These are phyloP conservation scores for Nesoenas mayeri DNA, from an alignment of 2,113 vertebrate species.

Conservation along the genomic window DNA sequence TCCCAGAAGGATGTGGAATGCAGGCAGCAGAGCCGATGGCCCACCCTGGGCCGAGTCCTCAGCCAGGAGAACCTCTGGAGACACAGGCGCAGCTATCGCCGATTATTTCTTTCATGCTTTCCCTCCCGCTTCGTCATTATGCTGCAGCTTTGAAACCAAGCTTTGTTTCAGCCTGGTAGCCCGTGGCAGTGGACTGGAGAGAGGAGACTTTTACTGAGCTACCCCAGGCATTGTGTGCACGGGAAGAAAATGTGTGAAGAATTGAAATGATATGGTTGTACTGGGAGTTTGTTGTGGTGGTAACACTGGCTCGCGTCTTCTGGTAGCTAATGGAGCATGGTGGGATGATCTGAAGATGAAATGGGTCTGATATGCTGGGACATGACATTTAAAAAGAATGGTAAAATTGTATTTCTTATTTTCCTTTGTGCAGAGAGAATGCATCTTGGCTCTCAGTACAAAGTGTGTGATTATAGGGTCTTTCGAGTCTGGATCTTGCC, in stretches of 20 bases:
- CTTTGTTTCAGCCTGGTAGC: constrained; percentile 70
- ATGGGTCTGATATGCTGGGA: constrained; percentile 41
- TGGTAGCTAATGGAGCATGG: constrained; percentile 10
- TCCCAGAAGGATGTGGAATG: not conserved
- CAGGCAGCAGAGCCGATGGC: not conserved
- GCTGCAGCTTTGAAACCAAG: constrained; percentile 40
- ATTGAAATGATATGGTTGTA: constrained; percentile 65
- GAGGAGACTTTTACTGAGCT: constrained; percentile 45
- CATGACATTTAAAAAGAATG: constrained; percentile 39
- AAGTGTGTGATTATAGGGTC: not conserved
- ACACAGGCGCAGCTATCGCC: not conserved
- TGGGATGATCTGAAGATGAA: constrained; percentile 33
- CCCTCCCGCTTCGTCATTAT: constrained; percentile 41
- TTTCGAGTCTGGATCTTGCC: not conserved
- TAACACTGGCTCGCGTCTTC: constrained; percentile 8
- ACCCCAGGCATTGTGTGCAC: constrained; percentile 40
- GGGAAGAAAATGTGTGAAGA: constrained; percentile 64
- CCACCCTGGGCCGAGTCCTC: not conserved
- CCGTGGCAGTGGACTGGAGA: constrained; percentile 49
- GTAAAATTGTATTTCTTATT: constrained; percentile 44
- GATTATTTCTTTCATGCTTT: constrained; percentile 31
- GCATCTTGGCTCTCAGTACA: not conserved
- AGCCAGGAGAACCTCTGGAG: constrained; percentile 28
- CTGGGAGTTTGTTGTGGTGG: constrained; percentile 43
- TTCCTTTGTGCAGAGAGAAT: constrained; percentile 13